Conservation (phyloP, 1,140 invertebrate species). For the Drosophila biarmipes region DNA sequence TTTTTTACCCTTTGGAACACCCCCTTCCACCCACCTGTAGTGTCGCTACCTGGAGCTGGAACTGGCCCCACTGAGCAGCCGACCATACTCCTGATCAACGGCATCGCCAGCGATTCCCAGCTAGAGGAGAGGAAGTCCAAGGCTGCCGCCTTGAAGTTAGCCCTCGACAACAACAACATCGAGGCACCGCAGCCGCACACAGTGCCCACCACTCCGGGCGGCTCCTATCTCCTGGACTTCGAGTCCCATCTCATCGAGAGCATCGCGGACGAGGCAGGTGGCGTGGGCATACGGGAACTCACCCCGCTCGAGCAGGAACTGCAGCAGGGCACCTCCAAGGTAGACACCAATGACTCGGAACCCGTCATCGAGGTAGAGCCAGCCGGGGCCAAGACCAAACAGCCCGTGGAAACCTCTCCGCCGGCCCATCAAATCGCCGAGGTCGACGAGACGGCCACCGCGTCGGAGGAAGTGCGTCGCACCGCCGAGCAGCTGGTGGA, state of each 20-base stretch:
- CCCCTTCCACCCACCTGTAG: conserved; percentile 27
- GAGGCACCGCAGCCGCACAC: conserved; percentile 10
- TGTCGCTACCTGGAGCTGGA: conserved; percentile 84
- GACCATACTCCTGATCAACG: conserved; percentile 81
- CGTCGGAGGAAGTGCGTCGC: conserved; percentile 55
- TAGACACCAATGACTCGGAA: conserved; percentile 56
- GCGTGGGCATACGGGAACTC: conserved; percentile 79
- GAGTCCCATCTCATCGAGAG: conserved; percentile 83
- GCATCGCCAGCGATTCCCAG: conserved; percentile 60
- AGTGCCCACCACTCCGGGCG: conserved; percentile 59
- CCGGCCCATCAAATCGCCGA: conserved; percentile 70
- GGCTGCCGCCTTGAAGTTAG: conserved; percentile 50
- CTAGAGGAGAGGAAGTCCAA: conserved; percentile 40
- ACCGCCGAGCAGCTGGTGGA: conserved; percentile 73
- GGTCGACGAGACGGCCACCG: conserved; percentile 61
- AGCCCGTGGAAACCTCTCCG: conserved; percentile 58
- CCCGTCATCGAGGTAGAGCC: conserved; percentile 80
- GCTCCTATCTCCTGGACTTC: conserved; percentile 74
- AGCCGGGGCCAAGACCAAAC: conserved; percentile 63
- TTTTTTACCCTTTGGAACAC: neutral
- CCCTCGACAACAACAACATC: conserved; percentile 53
- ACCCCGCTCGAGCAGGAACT: conserved; percentile 74
- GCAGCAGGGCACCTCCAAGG: conserved; percentile 67
- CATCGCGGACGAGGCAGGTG: conserved; percentile 53
- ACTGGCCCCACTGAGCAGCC: conserved; percentile 72